Base-by-base conservation (phyloP, 2,113 vertebrate species). In the Carettochelys insculpta region DNA sequence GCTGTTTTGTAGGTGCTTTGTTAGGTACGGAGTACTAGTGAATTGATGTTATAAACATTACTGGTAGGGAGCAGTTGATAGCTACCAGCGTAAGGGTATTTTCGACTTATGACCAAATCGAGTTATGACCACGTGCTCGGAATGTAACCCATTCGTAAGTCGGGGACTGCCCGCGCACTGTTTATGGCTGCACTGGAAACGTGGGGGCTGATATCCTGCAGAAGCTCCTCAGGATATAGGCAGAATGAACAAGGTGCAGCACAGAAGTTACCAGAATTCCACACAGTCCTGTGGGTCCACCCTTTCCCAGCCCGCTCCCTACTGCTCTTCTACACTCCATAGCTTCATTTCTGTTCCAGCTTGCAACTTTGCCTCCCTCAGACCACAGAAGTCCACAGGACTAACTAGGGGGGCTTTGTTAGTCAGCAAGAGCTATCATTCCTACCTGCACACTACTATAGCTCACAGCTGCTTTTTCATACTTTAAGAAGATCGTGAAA, bases 231-330 rank as follows among this genome's bases (percentile, higher is more conserved):
- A 1, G 0, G n/a, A n/a, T 1, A 51, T 4, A 77, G 80, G 2
- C 0, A 77, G 10, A 22, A 53, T 56, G 25, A 82, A 80, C 20
- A 71, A 3, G 83, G 29, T 82, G 13, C 14, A 75, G 56, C 0
- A 58, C 5, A n/a, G n/a, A 29, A 56, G 54, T 25, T 27, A 56
- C 25, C 54, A 73, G 65, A 89, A 78, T 8, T 31, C 5, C 45
- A 52, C 1, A 7, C 0, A 0, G 22, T 68, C 47, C 81, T 47
- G 27, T 52, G 2, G n/a, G 85, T 38, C 22, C 29, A 48, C 43
- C 11, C 14, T 11, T 68, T 41, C 61, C 34, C 14, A 34, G 31
- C 31, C 34, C n/a, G 61, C 54, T 19, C 61, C 31, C 61, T 8
- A 38, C 34, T 75, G 58, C 50, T 11, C 34, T 58, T 41, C 43